A percentile compares a stretch with the other conserved stretches of the same genome.
Conservation (phyloP, 2,888 invertebrate species). For the Drosophila nigritarsus region DNA sequence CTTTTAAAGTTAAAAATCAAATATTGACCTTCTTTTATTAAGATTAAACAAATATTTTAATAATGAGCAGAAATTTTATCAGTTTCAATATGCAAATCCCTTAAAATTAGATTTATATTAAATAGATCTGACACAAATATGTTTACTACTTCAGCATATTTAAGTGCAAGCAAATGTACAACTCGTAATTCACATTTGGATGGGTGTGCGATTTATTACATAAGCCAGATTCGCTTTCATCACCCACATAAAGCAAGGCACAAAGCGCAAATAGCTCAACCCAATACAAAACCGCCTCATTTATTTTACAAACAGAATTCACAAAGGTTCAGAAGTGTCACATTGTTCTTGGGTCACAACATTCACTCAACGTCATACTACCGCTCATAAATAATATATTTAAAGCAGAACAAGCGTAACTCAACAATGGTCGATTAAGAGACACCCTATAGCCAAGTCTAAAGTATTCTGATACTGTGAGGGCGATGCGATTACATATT, state of each 20-base stretch:
- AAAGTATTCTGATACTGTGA: neutral
- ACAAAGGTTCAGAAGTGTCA: conserved; percentile 37
- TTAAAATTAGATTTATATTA: neutral
- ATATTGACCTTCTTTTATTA: neutral
- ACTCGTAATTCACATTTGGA: conserved; percentile 1
- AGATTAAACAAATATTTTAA: neutral
- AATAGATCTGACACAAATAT: neutral
- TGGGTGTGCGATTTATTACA: conserved; percentile 11
- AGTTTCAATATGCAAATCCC: neutral
- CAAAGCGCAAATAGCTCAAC: conserved; percentile 15
- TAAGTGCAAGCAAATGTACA: neutral
- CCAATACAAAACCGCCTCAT: conserved; percentile 20
- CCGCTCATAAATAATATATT: conserved; percentile 64
- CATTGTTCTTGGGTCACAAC: conserved; percentile 19
- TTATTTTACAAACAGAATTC: conserved; percentile 33
- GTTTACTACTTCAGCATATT: neutral
- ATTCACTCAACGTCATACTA: conserved; percentile 34
- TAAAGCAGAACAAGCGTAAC: conserved; percentile 1
- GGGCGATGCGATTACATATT: neutral
- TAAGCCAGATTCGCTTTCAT: conserved; percentile 25
- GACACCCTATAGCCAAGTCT: neutral
- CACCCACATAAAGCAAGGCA: conserved; percentile 3
- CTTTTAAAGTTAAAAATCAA: neutral
- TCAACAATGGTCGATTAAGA: neutral
- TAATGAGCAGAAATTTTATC: neutral